Evolutionary conservation across 2,113 vertebrate genomes (phyloP).

Genomic region (Haliaeetus leucogaster): DNA sequence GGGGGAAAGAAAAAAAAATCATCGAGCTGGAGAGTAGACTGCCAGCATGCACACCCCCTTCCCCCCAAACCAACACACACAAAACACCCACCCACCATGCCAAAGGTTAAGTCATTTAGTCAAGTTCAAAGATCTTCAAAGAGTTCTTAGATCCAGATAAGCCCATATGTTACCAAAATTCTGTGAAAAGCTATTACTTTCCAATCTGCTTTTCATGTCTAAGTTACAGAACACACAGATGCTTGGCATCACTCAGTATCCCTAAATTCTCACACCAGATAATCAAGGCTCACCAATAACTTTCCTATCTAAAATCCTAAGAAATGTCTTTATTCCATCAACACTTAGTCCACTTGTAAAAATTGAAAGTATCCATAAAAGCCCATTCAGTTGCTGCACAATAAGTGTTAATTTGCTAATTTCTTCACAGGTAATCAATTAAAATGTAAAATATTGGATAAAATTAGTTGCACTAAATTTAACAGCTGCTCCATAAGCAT

Average conservation of each 20-base stretch:
- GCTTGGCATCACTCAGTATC: slow-evolving; percentile 72
- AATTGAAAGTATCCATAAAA: slow-evolving; percentile 76
- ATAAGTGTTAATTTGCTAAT: slow-evolving; percentile 98
- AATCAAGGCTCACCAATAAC: slow-evolving; percentile 68
- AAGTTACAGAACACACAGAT: slow-evolving; percentile 76
- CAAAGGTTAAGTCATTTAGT: slow-evolving; percentile 94
- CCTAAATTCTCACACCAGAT: slow-evolving; percentile 73
- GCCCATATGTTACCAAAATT: slow-evolving; percentile 84
- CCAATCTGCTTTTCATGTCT: slow-evolving; percentile 78
- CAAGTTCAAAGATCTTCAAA: slow-evolving; percentile 96
- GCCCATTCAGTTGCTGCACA: slow-evolving; percentile 82
- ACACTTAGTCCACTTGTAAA: slow-evolving; percentile 70
- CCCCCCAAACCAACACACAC: neutral
- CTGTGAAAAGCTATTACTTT: slow-evolving; percentile 78
- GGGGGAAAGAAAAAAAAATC: neutral
- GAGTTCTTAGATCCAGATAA: slow-evolving; percentile 91
- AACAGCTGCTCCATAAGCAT: slow-evolving; percentile 83
- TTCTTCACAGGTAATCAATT: slow-evolving; percentile 92
- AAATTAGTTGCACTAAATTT: slow-evolving; percentile 86
- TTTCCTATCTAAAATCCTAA: slow-evolving; percentile 47
- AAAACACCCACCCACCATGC: slow-evolving; percentile 79
- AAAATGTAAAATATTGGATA: slow-evolving; percentile 86
- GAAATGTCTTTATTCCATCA: slow-evolving; percentile 77
- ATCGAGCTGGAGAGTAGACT: slow-evolving; percentile 33
- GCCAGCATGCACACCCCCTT: slow-evolving; percentile 6